Conservation (phyloP, 2,797 vertebrate species). For the Spondyliosoma cantharus region DNA sequence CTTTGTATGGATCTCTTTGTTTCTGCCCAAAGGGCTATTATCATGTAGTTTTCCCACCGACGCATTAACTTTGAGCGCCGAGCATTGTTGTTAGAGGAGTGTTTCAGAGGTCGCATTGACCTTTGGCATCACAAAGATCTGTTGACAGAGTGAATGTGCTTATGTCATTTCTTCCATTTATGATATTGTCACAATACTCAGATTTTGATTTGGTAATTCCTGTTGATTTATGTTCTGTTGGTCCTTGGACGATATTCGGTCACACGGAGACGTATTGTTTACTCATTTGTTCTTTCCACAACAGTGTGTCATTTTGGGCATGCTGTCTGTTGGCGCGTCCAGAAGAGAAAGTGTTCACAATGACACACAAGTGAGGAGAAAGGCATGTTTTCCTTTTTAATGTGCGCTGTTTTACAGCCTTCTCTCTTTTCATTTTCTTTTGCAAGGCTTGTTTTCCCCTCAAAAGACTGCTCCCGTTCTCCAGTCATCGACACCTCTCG, state of each 20-base stretch:
- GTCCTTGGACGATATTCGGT: constrained; percentile 18
- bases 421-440: constrained; percentile 48
- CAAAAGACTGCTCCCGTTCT: constrained; percentile 27
- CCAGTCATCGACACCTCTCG: constrained; percentile 38
- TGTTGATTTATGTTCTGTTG: constrained; percentile 36
- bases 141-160: constrained; percentile 18
- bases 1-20: constrained; percentile 53
- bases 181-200: constrained; percentile 14
- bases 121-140: constrained; percentile 28
- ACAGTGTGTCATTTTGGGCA: constrained; percentile 33
- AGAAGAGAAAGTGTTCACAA: constrained; percentile 30
- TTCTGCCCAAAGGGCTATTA: constrained; percentile 36
- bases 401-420: constrained; percentile 42
- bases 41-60: constrained; percentile 38
- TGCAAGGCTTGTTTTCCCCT: constrained; percentile 46
- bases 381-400: constrained; percentile 42
- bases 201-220: constrained; percentile 23
- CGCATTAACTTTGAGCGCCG: constrained; percentile 41
- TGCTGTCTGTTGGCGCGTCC: constrained; percentile 9
- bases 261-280: constrained; percentile 38
- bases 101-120: constrained; percentile 30
- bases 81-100: constrained; percentile 12
- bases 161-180: constrained; percentile 31
- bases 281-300: constrained; percentile 43
- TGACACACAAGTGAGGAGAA: constrained; percentile 36